Base-by-base conservation (phyloP, 2,797 vertebrate species). In the Pelodytes ibericus region DNA sequence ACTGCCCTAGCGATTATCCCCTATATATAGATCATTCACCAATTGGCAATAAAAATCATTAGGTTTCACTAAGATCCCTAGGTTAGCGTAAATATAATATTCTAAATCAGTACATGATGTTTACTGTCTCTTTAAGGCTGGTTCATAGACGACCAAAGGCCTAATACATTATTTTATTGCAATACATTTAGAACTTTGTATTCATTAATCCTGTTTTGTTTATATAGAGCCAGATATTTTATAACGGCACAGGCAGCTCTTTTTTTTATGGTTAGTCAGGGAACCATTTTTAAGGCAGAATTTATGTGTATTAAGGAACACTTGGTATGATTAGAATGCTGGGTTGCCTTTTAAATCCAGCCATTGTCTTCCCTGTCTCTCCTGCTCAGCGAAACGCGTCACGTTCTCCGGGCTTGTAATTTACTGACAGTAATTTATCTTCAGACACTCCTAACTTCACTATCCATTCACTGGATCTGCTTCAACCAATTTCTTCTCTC, bases 351-450 rank as follows among this genome's bases (percentile, higher is more conserved):
- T 27, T 59, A 27, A 15, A 49, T 4, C 44, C 18, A 4, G 10
- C 18, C 44, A 15, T n/a, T 15, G 3, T 49, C 18, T n/a, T 16
- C 5, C 13, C 44, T 4, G 18, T 49, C 44, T 4, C 5, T 59
- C 11, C 56, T 39, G 39, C 26, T 75, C 72, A 66, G 2, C 20
- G 62, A 74, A 66, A 65, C 72, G 24, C 20, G 67, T 68, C 63
- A 44, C 39, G 51, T 59, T 49, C 64, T 51, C 31, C 47, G 20
- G 36, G 44, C 64, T 51, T 75, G 73, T 75, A 51, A 75, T 69
- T 75, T 75, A 61, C 73, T 25, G 47, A 15, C 39, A 13, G 57
- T 68, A 53, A 75, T 75, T 58, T 51, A 53, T 75, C 73, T 75
- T 75, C 64, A 65, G 25, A 44, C n/a, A 13, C 27, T 27, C 39